Conservation (phyloP, 2,888 invertebrate species). For the Polymixis lichenea region DNA sequence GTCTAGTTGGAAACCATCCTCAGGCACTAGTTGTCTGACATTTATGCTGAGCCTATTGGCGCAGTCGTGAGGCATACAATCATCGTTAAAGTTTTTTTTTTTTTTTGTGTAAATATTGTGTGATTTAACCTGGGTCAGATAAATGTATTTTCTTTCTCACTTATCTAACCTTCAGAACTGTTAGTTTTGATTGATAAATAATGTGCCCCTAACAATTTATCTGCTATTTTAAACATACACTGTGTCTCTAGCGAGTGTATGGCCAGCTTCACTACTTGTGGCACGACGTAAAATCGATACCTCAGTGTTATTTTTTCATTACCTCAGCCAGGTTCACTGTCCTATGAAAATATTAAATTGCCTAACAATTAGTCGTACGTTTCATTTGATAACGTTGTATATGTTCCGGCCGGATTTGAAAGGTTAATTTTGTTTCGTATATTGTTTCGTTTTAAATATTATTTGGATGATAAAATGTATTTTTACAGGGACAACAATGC, state of each 20-base stretch:
- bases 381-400: slow-evolving; percentile 46
- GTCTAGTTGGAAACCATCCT: no score
- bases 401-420: slow-evolving; percentile 24
- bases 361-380: slow-evolving; percentile 28
- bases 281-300: slow-evolving; percentile 37
- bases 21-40: no score
- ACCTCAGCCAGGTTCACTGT: slow-evolving; percentile 25
- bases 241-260: background rate
- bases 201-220: background rate
- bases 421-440: slow-evolving; percentile 28
- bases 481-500: slow-evolving; percentile 29
- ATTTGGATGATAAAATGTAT: slow-evolving; percentile 40
- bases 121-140: no score
- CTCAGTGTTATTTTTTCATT: slow-evolving; percentile 56
- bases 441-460: slow-evolving; percentile 36
- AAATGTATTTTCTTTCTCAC: no score
- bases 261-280: slow-evolving; percentile 2
- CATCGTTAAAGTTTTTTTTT: no score
- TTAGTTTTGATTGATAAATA: background rate
- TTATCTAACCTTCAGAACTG: no score
- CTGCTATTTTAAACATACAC: background rate
- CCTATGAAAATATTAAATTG: slow-evolving; percentile 50
- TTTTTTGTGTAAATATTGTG: no score
- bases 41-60: no score
- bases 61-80: no score